phyloP scores from a whole-genome alignment of 2,797 vertebrate species.

The Enteromius anoplus region DNA sequence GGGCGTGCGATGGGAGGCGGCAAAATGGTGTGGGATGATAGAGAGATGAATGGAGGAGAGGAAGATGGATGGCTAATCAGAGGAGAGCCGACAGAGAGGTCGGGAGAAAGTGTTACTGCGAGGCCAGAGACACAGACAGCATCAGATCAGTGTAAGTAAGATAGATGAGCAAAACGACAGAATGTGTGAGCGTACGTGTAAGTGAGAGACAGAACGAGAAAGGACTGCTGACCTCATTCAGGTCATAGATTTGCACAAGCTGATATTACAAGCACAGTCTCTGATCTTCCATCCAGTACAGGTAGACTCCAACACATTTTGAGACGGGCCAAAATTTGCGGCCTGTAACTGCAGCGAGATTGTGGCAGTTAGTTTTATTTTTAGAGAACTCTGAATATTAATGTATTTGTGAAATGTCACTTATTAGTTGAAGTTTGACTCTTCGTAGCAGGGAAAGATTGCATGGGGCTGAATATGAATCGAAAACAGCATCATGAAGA shows the following conservation, averaged over 20 bases:
- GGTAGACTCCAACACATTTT: not conserved
- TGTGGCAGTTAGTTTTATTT: conserved; percentile 11
- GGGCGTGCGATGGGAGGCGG: conserved; percentile 52
- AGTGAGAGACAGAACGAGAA: conserved; percentile 22
- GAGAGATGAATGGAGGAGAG: conserved; percentile 72
- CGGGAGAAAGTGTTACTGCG: conserved; percentile 52
- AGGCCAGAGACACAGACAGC: conserved; percentile 52
- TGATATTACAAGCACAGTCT: conserved; percentile 18
- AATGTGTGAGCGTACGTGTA: conserved; percentile 20
- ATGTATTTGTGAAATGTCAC: conserved; percentile 32
- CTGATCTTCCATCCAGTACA: not conserved
- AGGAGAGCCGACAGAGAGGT: conserved; percentile 58
- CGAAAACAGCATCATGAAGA: conserved; percentile 15
- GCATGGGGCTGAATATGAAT: conserved; percentile 36
- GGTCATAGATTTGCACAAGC: conserved; percentile 29
- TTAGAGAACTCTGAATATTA: conserved; percentile 25
- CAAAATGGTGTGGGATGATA: conserved; percentile 69
- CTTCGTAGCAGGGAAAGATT: conserved; percentile 26
- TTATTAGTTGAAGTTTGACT: conserved; percentile 24
- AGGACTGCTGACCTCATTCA: conserved; percentile 44
- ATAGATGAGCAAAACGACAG: conserved; percentile 56
- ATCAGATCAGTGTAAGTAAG: conserved; percentile 59
- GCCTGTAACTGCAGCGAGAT: not conserved
- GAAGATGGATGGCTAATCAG: conserved; percentile 78
- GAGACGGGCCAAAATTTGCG: not conserved